Percentiles rank a stretch among this genome's conserved stretches.
phyloP scores from a whole-genome alignment of 2,888 invertebrate species.

The Galerucella calmariensis region DNA sequence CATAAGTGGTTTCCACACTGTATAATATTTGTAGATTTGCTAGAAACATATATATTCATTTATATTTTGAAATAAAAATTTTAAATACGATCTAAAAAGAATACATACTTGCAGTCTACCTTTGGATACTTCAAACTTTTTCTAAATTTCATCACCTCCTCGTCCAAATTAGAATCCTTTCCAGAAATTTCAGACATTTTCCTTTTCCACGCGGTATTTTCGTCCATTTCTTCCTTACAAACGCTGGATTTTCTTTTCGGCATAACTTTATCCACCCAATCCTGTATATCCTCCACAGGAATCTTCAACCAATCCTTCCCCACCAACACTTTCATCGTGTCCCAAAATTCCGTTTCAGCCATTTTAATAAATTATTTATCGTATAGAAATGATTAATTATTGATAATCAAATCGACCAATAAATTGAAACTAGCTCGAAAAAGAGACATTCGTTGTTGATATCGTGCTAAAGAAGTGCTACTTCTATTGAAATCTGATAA shows the following conservation, averaged over 20 bases:
- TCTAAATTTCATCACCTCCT: constrained; percentile 51
- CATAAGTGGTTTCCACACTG: no score
- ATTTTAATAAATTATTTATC: constrained; percentile 43
- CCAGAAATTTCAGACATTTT: constrained; percentile 39
- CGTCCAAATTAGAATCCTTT: constrained; percentile 31
- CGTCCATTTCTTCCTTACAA: constrained; percentile 37
- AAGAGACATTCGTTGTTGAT: neutral
- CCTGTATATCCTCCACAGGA: constrained; percentile 61
- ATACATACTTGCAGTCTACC: constrained; percentile 58
- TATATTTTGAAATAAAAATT: neutral
- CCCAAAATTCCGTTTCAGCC: constrained; percentile 66
- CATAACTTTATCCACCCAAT: constrained; percentile 58
- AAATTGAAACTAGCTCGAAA: neutral
- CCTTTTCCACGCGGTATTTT: constrained; percentile 32
- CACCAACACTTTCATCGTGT: constrained; percentile 72
- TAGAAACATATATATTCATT: no score
- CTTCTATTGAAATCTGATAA: constrained; percentile 12
- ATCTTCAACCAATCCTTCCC: constrained; percentile 67
- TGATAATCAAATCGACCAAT: neutral
- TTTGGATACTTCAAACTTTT: constrained; percentile 51
- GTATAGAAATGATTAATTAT: constrained; percentile 12
- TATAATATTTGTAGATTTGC: no score
- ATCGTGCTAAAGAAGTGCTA: constrained; percentile 2
- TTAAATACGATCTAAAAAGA: neutral
- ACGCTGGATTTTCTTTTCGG: constrained; percentile 37